A percentile compares a stretch with the other conserved stretches of the same genome.
Evolutionary conservation across 2,888 invertebrate genomes (phyloP).

Genomic region (Phrixothrix hirtus): DNA sequence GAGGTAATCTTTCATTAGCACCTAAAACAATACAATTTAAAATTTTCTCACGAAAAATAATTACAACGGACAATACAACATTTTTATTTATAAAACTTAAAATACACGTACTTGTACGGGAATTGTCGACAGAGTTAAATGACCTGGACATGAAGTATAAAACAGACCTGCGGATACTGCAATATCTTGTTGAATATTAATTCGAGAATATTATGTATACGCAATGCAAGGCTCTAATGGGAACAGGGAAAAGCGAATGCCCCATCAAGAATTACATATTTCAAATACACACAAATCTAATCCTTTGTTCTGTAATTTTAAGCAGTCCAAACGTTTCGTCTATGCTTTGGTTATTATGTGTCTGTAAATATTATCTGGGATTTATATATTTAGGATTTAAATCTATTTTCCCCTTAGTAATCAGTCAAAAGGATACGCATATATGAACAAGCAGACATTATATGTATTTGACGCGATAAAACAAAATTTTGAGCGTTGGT

Average conservation of each 20-base stretch:
- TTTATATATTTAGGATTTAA: slow-evolving; percentile 18
- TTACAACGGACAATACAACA: slow-evolving; percentile 4
- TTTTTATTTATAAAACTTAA: slow-evolving; percentile 24
- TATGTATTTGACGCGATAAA: slow-evolving; percentile 24
- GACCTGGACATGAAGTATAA: slow-evolving; percentile 18
- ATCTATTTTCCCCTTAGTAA: slow-evolving; percentile 17
- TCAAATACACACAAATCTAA: too few relatives aligned
- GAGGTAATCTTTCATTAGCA: not conserved
- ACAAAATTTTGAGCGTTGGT: slow-evolving; percentile 13
- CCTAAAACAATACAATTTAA: not conserved
- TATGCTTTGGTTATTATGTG: too few relatives aligned
- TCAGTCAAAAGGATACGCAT: slow-evolving; percentile 21
- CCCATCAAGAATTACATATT: too few relatives aligned
- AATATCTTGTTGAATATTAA: slow-evolving; percentile 32
- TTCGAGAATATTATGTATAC: slow-evolving; percentile 30
- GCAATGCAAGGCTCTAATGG: slow-evolving; percentile 27
- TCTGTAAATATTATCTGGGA: slow-evolving; percentile 17
- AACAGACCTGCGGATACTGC: slow-evolving; percentile 20
- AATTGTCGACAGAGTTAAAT: slow-evolving; percentile 25
- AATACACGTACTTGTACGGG: slow-evolving; percentile 18
- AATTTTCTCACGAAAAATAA: slow-evolving; percentile 10
- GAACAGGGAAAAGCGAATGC: slow-evolving; percentile 9
- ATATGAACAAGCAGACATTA: slow-evolving; percentile 23
- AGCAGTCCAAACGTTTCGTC: too few relatives aligned
- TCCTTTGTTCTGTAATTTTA: too few relatives aligned